These are phyloP conservation scores for Drosophila punjabiensis DNA, from an alignment of 1,140 invertebrate species.

Conservation along the genomic window DNA sequence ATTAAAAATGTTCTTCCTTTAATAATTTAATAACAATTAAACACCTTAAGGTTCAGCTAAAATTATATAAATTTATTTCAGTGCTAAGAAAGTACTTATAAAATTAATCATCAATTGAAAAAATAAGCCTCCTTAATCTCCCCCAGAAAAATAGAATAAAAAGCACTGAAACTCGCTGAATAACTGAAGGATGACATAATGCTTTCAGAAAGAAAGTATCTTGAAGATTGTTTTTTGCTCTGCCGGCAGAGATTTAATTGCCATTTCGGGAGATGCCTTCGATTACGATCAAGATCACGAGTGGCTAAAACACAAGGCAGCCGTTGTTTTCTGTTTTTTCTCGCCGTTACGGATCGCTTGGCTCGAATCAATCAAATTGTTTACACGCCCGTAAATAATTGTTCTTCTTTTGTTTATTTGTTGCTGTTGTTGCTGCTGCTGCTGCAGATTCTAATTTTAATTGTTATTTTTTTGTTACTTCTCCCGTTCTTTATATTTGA, in stretches of 20 bases:
- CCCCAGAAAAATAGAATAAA: background rate
- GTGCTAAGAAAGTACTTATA: background rate
- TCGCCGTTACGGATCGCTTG: slow-evolving; percentile 27
- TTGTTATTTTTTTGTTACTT: slow-evolving; percentile 32
- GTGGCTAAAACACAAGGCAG: slow-evolving; percentile 31
- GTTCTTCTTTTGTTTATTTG: slow-evolving; percentile 48
- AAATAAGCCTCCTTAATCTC: background rate
- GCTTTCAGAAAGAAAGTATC: slow-evolving; percentile 34
- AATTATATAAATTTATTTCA: too few relatives aligned
- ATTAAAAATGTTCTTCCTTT: too few relatives aligned
- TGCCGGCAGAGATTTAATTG: slow-evolving; percentile 19
- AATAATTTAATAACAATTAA: background rate
- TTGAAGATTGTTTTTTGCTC: slow-evolving; percentile 9
- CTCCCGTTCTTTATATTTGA: slow-evolving; percentile 18
- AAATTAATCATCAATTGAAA: background rate
- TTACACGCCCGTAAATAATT: slow-evolving; percentile 64
- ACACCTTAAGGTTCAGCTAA: background rate
- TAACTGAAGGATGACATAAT: slow-evolving; percentile 36
- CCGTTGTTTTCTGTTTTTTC: slow-evolving; percentile 52
- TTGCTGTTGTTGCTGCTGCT: slow-evolving; percentile 20
- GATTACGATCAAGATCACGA: slow-evolving; percentile 46
- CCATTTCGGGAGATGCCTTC: slow-evolving; percentile 13
- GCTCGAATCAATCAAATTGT: slow-evolving; percentile 62
- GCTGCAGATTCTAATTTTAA: slow-evolving; percentile 44
- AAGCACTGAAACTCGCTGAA: background rate